Conservation (phyloP, 2,797 vertebrate genomes). For the Scleropages formosus region DNA sequence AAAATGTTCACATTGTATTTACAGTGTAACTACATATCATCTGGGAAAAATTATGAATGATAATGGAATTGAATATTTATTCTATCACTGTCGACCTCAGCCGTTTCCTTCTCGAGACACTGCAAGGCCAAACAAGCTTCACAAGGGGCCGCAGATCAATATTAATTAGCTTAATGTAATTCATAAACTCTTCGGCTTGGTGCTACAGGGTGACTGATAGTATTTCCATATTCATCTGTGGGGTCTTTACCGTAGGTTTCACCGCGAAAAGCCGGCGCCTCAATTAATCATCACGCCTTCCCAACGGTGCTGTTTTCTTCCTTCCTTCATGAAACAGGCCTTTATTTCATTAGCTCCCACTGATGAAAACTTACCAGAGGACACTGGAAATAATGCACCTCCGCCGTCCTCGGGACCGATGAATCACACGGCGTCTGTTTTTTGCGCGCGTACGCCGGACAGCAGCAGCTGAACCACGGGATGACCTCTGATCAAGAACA, state of each 20-base stretch:
- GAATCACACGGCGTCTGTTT: constrained; percentile 5
- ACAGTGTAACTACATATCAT: too few species aligned
- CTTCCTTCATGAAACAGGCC: neutral
- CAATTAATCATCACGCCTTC: constrained; percentile 16
- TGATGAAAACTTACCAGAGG: constrained; percentile 28
- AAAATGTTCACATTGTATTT: too few species aligned
- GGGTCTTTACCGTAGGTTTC: constrained; percentile 4
- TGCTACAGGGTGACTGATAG: constrained; percentile 4
- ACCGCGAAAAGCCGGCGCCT: neutral
- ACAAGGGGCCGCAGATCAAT: constrained; percentile 24
- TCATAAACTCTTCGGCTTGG: constrained; percentile 29
- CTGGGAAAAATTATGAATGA: too few species aligned
- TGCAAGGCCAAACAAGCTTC: constrained; percentile 17
- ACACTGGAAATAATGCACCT: constrained; percentile 26
- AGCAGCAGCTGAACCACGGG: neutral
- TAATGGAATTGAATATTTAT: too few species aligned
- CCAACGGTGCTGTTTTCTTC: neutral
- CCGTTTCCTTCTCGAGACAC: constrained; percentile 17
- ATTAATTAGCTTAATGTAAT: constrained; percentile 32
- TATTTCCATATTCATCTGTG: constrained; percentile 24
- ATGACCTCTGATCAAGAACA: constrained; percentile 17
- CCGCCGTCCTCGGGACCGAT: constrained; percentile 5
- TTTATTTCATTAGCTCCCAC: constrained; percentile 21
- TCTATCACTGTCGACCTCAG: neutral
- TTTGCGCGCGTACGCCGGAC: constrained; percentile 11